These are phyloP conservation scores for Cacatua alba DNA, from an alignment of 2,113 vertebrate genomes.

Conservation along the genomic window DNA sequence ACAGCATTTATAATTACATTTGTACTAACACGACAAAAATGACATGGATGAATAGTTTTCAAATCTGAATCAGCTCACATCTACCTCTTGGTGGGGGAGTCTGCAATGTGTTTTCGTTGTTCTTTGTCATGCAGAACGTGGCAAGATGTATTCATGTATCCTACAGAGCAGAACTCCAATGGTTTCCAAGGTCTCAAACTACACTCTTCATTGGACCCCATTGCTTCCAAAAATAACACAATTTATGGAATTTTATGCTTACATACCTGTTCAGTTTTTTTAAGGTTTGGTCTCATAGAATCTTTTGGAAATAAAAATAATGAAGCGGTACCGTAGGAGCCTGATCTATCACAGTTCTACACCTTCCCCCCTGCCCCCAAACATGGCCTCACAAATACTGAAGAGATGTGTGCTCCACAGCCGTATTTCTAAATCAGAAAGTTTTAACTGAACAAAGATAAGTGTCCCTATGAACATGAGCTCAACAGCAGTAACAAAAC, in stretches of 20 bases:
- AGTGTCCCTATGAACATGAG: background rate
- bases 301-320: background rate
- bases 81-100: background rate
- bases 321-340: background rate
- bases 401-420: background rate
- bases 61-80: background rate
- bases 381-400: background rate
- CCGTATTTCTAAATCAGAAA: background rate
- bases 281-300: background rate
- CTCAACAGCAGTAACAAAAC: background rate
- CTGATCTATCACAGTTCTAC: background rate
- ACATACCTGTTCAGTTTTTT: background rate
- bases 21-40: background rate
- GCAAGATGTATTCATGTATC: background rate
- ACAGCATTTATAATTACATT: conserved; percentile 1
- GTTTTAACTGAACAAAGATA: background rate
- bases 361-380: background rate
- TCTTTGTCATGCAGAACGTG: rapidly evolving
- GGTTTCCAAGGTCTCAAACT: background rate
- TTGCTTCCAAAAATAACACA: background rate
- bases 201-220: background rate
- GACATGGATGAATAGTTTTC: background rate
- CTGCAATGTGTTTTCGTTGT: background rate
- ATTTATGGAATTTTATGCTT: background rate
- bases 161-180: background rate